Evolutionary conservation across 2,113 vertebrate species (phyloP), one percentile per base, ranked within the genome.

Genomic region (Sceloporus undulatus): DNA sequence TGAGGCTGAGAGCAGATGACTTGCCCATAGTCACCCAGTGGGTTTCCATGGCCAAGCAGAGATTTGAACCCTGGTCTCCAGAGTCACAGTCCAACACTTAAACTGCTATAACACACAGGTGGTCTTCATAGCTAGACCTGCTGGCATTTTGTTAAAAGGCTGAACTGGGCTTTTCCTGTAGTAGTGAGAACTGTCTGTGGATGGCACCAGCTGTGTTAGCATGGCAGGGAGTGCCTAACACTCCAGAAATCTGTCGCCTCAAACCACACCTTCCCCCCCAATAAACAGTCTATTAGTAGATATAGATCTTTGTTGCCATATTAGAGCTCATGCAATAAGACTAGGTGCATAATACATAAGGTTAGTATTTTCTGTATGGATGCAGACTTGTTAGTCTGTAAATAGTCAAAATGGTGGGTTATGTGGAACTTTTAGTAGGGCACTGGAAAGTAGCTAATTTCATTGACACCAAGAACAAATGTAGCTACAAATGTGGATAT

Each of bases 91-190:
- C 48, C 5, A 48, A 48, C 48, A 48, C 48, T 48, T 48, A 48
- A 48, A 48, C 48, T 48, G 48, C 5, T 48, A 48, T 48, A 48
- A 5, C 48, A 48, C 48, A 48, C 48, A 48, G 48, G 48, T 7
- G 5, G 5, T 48, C 48, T 48, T 48, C 48, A 48, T 2, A 78
- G 29, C 86, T 76, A 25, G 82, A 66, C 27, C 29, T 52, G 38
- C 18, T 78, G 90, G 91, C 88, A 91, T 89, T 56, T 90, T 94
- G 92, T 90, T 92, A 16, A 27, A 21, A 80, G 34, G 54, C 48
- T 23, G 29, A 76, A 62, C n/a, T 19, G 29, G 38, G n/a, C 4
- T 87, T 68, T 82, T 6, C 9, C 73, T 9, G 84, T 40, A 82
- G 82, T 27, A n/a, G 90, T 93, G 56, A 59, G 23, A 40, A 59